Evolutionary conservation across 2,113 vertebrate genomes (phyloP).

Genomic region (Aramus guarauna): DNA sequence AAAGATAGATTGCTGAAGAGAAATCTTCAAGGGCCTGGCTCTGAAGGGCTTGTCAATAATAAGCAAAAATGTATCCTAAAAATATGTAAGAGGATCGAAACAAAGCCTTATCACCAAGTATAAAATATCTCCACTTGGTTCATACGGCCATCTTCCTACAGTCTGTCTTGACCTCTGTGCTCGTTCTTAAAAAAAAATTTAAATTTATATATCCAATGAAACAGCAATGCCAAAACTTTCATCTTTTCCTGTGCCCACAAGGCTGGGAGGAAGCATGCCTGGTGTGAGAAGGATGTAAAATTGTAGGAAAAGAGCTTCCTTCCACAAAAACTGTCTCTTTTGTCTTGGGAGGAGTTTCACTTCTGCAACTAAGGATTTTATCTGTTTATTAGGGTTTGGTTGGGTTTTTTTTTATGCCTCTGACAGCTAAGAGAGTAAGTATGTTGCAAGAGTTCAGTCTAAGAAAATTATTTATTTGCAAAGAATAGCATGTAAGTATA

Average conservation of each 20-base stretch:
- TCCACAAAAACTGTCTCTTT: background rate
- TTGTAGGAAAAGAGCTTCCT: background rate
- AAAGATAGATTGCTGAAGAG: background rate
- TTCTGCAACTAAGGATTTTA: background rate
- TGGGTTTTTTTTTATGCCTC: background rate
- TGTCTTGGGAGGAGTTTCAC: background rate
- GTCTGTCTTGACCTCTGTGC: background rate
- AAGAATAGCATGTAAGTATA: too few species aligned
- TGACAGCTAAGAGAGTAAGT: background rate
- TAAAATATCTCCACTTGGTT: background rate
- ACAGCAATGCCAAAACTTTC: background rate
- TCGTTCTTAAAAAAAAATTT: background rate
- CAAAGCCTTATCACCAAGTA: background rate
- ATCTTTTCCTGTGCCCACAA: background rate
- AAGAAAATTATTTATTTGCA: background rate
- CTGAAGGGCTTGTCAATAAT: background rate
- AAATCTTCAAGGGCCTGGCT: background rate
- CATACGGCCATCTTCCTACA: background rate
- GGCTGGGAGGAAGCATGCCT: background rate
- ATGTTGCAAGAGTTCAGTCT: background rate
- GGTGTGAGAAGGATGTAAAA: background rate
- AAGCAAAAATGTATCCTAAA: background rate
- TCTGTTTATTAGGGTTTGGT: background rate
- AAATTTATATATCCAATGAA: background rate
- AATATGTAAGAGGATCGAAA: background rate